Conservation (phyloP, 2,888 invertebrate species). For the Esperia sulphurella region DNA sequence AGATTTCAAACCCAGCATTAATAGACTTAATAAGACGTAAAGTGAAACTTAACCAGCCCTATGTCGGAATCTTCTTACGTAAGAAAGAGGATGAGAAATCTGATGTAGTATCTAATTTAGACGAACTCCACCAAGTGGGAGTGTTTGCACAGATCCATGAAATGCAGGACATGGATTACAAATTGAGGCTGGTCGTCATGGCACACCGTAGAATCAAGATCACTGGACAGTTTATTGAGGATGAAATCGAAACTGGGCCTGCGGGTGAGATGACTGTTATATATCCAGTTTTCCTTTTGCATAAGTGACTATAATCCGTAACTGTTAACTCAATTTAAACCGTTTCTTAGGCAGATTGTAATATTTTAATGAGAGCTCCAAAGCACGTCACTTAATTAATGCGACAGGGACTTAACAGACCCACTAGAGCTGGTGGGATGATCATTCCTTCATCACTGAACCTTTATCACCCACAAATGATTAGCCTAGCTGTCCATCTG, state of each 20-base stretch:
- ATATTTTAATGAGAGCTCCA: too few relatives aligned
- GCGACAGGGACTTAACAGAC: too few relatives aligned
- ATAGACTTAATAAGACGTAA: slow-evolving; percentile 95
- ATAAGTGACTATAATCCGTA: too few relatives aligned
- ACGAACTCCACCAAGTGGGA: slow-evolving; percentile 93
- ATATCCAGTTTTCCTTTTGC: too few relatives aligned
- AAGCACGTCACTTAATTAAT: too few relatives aligned
- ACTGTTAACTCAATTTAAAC: too few relatives aligned
- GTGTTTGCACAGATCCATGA: slow-evolving; percentile 99
- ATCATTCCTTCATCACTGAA: too few relatives aligned
- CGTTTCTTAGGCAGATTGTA: too few relatives aligned
- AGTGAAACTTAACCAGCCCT: slow-evolving; percentile 97
- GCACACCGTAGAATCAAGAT: slow-evolving; percentile 94
- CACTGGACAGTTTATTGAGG: slow-evolving; percentile 88
- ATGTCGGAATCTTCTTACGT: slow-evolving; percentile 97
- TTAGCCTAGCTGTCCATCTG: too few relatives aligned
- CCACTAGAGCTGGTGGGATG: too few relatives aligned
- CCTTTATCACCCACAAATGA: too few relatives aligned
- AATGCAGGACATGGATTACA: slow-evolving; percentile 96
- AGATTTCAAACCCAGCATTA: slow-evolving; percentile 91
- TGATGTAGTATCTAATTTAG: slow-evolving; percentile 89
- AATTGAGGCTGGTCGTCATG: slow-evolving; percentile 94
- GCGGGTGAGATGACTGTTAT: slow-evolving; percentile 51
- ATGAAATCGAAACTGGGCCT: slow-evolving; percentile 80
- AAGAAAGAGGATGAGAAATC: slow-evolving; percentile 92